Conservation (phyloP, 2,888 invertebrate species). For the Conchocele bisecta region DNA sequence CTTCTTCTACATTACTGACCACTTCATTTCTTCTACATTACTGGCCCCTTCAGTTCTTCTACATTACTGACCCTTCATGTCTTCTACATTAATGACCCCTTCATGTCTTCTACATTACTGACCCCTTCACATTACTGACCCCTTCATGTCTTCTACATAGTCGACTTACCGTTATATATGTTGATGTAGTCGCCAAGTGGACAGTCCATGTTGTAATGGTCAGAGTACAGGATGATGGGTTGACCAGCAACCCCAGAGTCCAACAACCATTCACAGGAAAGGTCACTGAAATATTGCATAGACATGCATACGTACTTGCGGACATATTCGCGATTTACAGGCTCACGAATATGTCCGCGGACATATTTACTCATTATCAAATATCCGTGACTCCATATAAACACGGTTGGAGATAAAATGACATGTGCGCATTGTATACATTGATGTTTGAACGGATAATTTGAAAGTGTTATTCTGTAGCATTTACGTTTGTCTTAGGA, state of each 20-base stretch:
- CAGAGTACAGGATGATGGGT: slow-evolving; percentile 40
- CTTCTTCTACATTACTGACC: too few species aligned
- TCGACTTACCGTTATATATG: slow-evolving; percentile 46
- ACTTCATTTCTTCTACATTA: too few species aligned
- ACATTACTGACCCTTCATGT: too few species aligned
- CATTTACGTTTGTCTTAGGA: too few species aligned
- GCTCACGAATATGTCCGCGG: neutral
- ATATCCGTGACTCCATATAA: neutral
- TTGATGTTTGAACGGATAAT: too few species aligned
- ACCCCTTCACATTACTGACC: neutral
- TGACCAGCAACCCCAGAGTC: slow-evolving; percentile 50
- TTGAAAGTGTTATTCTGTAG: too few species aligned
- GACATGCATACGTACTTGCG: neutral
- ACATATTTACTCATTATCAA: neutral
- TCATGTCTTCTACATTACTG: neutral
- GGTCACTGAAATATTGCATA: slow-evolving; percentile 30
- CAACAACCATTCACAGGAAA: slow-evolving; percentile 44
- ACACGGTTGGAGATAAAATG: too few species aligned
- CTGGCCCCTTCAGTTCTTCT: too few species aligned
- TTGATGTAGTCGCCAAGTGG: slow-evolving; percentile 29
- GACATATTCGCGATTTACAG: neutral
- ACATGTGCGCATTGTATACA: too few species aligned
- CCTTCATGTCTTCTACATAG: neutral
- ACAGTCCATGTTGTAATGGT: slow-evolving; percentile 34
- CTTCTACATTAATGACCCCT: too few species aligned